These are phyloP conservation scores for Epistrophe grossulariae DNA, from an alignment of 2,888 invertebrate genomes.

Conservation along the genomic window DNA sequence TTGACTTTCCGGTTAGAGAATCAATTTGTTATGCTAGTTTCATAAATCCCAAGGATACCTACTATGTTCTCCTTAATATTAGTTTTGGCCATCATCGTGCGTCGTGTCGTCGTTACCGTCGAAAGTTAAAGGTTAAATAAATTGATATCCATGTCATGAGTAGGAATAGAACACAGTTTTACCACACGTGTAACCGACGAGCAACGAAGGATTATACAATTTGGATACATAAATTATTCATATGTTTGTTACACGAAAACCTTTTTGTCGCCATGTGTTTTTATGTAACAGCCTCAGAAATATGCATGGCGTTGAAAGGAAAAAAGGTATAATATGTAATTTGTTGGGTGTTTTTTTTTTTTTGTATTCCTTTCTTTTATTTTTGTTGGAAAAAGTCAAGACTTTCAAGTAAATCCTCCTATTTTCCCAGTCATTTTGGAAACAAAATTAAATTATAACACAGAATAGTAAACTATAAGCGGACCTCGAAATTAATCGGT, in stretches of 20 bases:
- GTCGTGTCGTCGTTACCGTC: neutral
- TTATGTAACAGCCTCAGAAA: neutral
- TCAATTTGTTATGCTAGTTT: conserved; percentile 53
- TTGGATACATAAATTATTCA: conserved; percentile 31
- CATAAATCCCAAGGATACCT: conserved; percentile 36
- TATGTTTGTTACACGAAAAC: conserved; percentile 2
- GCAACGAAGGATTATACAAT: conserved; percentile 14
- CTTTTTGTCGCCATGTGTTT: conserved; percentile 29
- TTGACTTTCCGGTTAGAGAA: conserved; percentile 46
- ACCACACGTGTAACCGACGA: conserved; percentile 29
- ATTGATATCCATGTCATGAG: conserved; percentile 32
- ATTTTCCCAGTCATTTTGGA: neutral
- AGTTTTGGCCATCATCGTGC: neutral
- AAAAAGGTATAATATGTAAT: neutral
- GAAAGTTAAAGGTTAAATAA: conserved; percentile 27
- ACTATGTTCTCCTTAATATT: conserved; percentile 3
- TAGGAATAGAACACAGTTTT: neutral
- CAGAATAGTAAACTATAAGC: too few relatives aligned
- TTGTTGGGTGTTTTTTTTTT: neutral
- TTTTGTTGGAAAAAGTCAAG: neutral
- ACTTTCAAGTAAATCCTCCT: neutral
- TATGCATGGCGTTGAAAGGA: neutral
- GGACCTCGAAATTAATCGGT: too few relatives aligned
- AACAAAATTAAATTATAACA: too few relatives aligned
- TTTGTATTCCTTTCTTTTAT: neutral